These are phyloP conservation scores for Anthophora plumipes DNA, from an alignment of 2,888 invertebrate species.

Conservation along the genomic window DNA sequence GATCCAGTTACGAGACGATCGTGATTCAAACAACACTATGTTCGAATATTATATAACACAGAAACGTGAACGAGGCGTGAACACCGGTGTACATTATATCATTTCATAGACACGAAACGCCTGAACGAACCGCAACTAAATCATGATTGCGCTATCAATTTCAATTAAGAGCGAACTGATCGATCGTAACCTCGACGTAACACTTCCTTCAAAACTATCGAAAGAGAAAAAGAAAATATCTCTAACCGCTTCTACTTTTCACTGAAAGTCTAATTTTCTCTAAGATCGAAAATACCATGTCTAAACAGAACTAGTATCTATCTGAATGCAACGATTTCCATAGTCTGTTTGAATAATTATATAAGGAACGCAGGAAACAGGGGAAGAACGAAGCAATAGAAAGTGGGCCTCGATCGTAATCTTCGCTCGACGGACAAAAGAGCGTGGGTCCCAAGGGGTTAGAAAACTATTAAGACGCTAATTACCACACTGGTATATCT, in stretches of 20 bases:
- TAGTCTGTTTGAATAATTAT: conserved; percentile 15
- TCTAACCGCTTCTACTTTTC: neutral
- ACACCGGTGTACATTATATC: neutral
- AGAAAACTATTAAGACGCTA: conserved; percentile 37
- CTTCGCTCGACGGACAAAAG: conserved; percentile 44
- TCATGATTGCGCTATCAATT: conserved; percentile 9
- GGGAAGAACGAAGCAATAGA: conserved; percentile 30
- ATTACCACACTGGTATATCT: conserved; percentile 39
- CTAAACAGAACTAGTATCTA: neutral
- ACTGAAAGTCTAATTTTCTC: neutral
- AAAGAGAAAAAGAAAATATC: neutral
- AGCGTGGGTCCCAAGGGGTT: conserved; percentile 44
- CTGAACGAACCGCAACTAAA: conserved; percentile 28
- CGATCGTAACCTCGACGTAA: neutral
- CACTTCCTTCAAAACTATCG: neutral
- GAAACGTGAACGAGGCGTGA: conserved; percentile 25
- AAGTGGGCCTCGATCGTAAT: conserved; percentile 51
- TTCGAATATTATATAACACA: conserved; percentile 24
- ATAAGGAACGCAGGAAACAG: conserved; percentile 29
- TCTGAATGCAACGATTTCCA: conserved; percentile 15
- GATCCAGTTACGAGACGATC: conserved; percentile 25
- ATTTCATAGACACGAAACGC: conserved; percentile 13
- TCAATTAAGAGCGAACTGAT: neutral
- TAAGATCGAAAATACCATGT: neutral
- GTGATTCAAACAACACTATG: neutral